Conservation (phyloP, 2,797 vertebrate species). For the Macropus fuliginosus region DNA sequence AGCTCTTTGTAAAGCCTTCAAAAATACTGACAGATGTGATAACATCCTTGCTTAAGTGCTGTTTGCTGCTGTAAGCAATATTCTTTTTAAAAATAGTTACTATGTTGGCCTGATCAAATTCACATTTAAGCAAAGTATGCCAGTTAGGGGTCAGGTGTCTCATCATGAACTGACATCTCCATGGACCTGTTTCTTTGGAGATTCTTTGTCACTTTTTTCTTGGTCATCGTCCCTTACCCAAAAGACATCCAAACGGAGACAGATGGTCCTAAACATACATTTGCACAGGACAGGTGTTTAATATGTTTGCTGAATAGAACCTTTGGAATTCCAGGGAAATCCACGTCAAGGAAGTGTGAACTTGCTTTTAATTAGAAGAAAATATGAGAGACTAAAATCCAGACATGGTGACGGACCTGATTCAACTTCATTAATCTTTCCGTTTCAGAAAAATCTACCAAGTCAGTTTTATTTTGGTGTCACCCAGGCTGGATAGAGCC, state of each 20-base stretch:
- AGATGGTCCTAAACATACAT: conserved; percentile 7
- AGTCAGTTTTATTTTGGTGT: background rate
- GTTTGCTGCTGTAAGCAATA: conserved; percentile 3
- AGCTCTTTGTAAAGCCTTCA: conserved; percentile 23
- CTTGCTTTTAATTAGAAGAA: background rate
- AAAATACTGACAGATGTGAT: conserved; percentile 53
- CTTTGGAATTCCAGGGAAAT: conserved; percentile 19
- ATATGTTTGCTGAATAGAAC: background rate
- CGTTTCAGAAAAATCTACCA: background rate
- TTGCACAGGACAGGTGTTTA: background rate
- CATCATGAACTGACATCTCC: background rate
- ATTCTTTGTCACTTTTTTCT: background rate
- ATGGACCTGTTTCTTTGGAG: background rate
- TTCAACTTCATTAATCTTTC: background rate
- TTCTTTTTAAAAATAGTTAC: conserved; percentile 16
- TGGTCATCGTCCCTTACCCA: conserved; percentile 4
- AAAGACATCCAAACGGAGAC: background rate
- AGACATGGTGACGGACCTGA: background rate
- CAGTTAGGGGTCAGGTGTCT: background rate
- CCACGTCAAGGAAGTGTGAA: background rate
- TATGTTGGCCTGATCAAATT: background rate
- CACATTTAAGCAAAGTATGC: conserved; percentile 8
- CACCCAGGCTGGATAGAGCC: background rate
- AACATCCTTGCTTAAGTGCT: conserved; percentile 23
- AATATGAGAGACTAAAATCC: background rate